Percentiles rank a stretch among this genome's conserved stretches.
Evolutionary conservation across 2,113 vertebrate genomes (phyloP).

Genomic region (Tretioscincus oriximinensis): DNA sequence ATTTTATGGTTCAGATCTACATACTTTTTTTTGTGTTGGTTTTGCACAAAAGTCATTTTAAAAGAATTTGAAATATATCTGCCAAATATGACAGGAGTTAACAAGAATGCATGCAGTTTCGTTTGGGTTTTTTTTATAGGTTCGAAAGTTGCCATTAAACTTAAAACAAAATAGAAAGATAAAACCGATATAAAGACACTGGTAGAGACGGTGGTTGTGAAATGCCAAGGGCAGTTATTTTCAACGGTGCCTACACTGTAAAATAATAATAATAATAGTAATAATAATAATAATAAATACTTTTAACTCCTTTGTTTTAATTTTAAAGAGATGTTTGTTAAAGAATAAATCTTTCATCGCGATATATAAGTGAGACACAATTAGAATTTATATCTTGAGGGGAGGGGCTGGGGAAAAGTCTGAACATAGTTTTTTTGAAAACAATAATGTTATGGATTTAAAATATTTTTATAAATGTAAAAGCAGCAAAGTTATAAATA

Average conservation of each 20-base stretch:
- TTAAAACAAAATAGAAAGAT: constrained; percentile 54
- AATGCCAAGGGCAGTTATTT: constrained; percentile 75
- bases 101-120: constrained; percentile 64
- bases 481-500: constrained; percentile 81
- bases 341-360: constrained; percentile 65
- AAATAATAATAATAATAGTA: constrained; percentile 27
- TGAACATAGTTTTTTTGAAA: constrained; percentile 78
- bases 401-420: constrained; percentile 48
- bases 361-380: constrained; percentile 69
- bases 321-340: constrained; percentile 72
- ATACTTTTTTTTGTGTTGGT: constrained; percentile 57
- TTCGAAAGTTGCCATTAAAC: constrained; percentile 70
- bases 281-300: constrained; percentile 46
- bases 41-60: constrained; percentile 74
- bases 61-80: constrained; percentile 67
- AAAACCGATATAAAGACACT: constrained; percentile 43
- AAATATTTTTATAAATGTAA: constrained; percentile 86
- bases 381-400: constrained; percentile 74
- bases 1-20: constrained; percentile 75
- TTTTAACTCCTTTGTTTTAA: constrained; percentile 75
- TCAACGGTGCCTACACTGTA: constrained; percentile 77
- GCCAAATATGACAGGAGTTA: constrained; percentile 74
- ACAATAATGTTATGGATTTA: constrained; percentile 78
- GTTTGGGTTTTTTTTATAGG: constrained; percentile 29
- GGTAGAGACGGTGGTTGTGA: constrained; percentile 65